phyloP scores from a whole-genome alignment of 2,888 invertebrate species.

The Ormia ochracea region DNA sequence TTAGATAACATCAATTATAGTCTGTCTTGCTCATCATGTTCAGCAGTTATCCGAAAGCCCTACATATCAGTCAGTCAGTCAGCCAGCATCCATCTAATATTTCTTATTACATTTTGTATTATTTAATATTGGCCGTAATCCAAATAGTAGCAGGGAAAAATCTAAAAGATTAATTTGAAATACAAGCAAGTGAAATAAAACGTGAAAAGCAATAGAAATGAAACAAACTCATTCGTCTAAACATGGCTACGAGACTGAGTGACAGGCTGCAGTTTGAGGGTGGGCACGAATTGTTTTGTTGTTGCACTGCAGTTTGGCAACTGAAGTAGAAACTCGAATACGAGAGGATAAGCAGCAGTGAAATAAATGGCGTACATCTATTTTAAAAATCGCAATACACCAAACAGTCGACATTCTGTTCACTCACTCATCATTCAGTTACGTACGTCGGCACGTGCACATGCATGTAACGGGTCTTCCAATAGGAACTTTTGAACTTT shows the following conservation, averaged over 20 bases:
- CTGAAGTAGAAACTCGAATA: background rate
- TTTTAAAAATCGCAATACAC: slow-evolving; percentile 39
- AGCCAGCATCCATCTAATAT: slow-evolving; percentile 36
- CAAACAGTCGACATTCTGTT: slow-evolving; percentile 25
- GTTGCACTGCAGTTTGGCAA: slow-evolving; percentile 45
- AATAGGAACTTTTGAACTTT: too few relatives aligned
- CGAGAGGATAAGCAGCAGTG: background rate
- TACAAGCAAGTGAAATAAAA: slow-evolving; percentile 25
- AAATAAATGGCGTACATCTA: slow-evolving; percentile 17
- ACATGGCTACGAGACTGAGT: background rate
- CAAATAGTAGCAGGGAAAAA: slow-evolving; percentile 15
- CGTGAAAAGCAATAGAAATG: background rate
- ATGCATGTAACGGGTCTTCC: too few relatives aligned
- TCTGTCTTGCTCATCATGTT: slow-evolving; percentile 19
- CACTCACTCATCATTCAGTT: slow-evolving; percentile 25
- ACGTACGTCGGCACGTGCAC: too few relatives aligned
- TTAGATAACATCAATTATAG: slow-evolving; percentile 29
- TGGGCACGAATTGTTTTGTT: slow-evolving; percentile 30
- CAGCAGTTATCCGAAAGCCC: background rate
- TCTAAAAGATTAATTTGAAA: slow-evolving; percentile 43
- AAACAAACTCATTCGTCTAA: background rate
- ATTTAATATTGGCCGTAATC: slow-evolving; percentile 51
- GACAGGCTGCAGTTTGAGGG: slow-evolving; percentile 21
- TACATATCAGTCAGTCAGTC: background rate
- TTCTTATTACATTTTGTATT: slow-evolving; percentile 39